Evolutionary conservation across 1,140 invertebrate genomes (phyloP).

Genomic region (Anoplolepis gracilipes): DNA sequence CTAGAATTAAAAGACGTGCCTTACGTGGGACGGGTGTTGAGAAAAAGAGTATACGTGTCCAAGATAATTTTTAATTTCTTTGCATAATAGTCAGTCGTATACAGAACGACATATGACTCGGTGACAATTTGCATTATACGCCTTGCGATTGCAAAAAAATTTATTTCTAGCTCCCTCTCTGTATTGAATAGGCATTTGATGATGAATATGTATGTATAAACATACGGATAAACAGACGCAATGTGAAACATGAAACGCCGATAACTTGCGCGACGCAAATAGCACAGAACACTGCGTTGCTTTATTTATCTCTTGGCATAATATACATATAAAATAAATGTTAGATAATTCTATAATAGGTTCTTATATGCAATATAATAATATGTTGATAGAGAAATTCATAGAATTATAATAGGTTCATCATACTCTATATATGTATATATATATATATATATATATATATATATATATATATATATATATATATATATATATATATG

Average conservation of each 20-base stretch:
- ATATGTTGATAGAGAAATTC: too few relatives aligned
- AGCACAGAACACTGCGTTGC: not conserved
- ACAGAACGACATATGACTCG: too few relatives aligned
- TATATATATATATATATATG: too few relatives aligned
- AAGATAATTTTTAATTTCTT: not conserved
- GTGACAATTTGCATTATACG: too few relatives aligned
- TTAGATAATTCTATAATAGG: too few relatives aligned
- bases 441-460: too few relatives aligned
- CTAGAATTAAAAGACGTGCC: not conserved
- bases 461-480: too few relatives aligned
- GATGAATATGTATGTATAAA: not conserved
- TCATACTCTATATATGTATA: too few relatives aligned
- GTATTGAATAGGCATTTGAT: not conserved
- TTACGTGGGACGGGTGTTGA: not conserved
- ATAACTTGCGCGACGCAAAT: not conserved
- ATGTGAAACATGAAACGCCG: not conserved
- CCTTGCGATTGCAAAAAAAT: not conserved
- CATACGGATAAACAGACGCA: not conserved
- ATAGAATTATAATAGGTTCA: too few relatives aligned
- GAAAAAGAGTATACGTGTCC: not conserved
- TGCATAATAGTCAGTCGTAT: too few relatives aligned
- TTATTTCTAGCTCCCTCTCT: slow-evolving; percentile 17
- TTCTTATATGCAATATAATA: too few relatives aligned
- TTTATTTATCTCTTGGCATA: not conserved
- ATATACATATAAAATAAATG: not conserved